Evolutionary conservation across 1,140 invertebrate genomes (phyloP).

Genomic region (Brachionus calyciflorus): DNA sequence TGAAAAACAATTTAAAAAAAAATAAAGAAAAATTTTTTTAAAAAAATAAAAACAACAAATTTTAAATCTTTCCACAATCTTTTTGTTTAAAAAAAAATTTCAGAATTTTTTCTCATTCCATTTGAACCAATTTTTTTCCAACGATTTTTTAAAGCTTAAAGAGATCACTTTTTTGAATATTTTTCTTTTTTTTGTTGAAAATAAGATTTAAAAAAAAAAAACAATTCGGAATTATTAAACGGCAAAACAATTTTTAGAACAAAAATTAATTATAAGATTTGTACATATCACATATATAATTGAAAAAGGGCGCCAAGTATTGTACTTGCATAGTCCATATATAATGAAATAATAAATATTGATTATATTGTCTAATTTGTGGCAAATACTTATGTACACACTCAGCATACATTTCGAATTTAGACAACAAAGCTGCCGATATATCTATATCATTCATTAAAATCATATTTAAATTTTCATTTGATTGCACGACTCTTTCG

Average conservation of each 20-base stretch:
- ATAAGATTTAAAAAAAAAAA: too few species aligned
- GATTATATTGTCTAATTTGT: constrained; percentile 37
- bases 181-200: too few species aligned
- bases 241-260: constrained; percentile 30
- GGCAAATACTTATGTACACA: constrained; percentile 46
- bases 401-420: constrained; percentile 44
- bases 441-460: not conserved
- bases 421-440: constrained; percentile 29
- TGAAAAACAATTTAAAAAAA: too few species aligned
- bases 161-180: too few species aligned
- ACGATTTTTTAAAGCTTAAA: too few species aligned
- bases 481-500: not conserved
- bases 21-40: too few species aligned
- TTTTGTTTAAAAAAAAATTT: too few species aligned
- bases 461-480: constrained; percentile 9
- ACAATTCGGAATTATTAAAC: constrained; percentile 10
- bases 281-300: constrained; percentile 44
- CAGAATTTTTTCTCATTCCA: too few species aligned
- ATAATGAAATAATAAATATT: constrained; percentile 40
- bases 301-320: constrained; percentile 44
- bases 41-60: too few species aligned
- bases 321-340: constrained; percentile 46
- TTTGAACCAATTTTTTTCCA: too few species aligned
- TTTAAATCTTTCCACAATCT: too few species aligned
- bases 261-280: constrained; percentile 33